Evolutionary conservation across 2,888 invertebrate genomes (phyloP).

Genomic region (Sphaeridia pumilis): DNA sequence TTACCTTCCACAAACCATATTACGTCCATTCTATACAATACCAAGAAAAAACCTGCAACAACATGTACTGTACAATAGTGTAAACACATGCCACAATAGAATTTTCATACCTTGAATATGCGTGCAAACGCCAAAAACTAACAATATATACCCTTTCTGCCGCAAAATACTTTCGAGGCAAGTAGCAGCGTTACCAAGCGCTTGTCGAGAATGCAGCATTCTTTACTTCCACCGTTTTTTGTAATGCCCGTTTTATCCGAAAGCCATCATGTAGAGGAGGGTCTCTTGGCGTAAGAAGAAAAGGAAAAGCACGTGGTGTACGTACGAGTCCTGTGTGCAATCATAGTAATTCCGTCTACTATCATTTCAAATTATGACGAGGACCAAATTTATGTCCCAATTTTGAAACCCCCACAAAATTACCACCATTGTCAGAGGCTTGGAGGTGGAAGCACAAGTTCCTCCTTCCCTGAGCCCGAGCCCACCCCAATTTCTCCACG

Average conservation of each 20-base stretch:
- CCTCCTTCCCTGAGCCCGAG: not conserved
- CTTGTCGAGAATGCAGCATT: not conserved
- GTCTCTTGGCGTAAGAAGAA: too few species aligned
- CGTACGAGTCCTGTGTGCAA: too few species aligned
- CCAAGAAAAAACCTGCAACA: not conserved
- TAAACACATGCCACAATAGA: not conserved
- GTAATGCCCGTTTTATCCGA: not conserved
- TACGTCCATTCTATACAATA: constrained; percentile 15
- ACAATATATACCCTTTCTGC: too few species aligned
- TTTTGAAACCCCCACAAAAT: not conserved
- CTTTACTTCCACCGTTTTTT: not conserved
- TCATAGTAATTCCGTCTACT: constrained; percentile 1
- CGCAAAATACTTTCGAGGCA: too few species aligned
- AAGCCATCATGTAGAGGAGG: not conserved
- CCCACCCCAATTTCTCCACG: not conserved
- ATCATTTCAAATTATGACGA: not conserved
- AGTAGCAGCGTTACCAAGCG: too few species aligned
- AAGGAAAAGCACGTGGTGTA: too few species aligned
- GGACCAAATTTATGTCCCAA: not conserved
- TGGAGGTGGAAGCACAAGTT: too few species aligned
- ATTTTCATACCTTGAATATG: not conserved
- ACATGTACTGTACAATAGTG: not conserved
- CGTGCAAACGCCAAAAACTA: too few species aligned
- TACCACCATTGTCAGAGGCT: not conserved
- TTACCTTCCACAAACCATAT: constrained; percentile 15